Conservation (phyloP, 1,140 invertebrate species). For the Chrysomallon squamiferum region DNA sequence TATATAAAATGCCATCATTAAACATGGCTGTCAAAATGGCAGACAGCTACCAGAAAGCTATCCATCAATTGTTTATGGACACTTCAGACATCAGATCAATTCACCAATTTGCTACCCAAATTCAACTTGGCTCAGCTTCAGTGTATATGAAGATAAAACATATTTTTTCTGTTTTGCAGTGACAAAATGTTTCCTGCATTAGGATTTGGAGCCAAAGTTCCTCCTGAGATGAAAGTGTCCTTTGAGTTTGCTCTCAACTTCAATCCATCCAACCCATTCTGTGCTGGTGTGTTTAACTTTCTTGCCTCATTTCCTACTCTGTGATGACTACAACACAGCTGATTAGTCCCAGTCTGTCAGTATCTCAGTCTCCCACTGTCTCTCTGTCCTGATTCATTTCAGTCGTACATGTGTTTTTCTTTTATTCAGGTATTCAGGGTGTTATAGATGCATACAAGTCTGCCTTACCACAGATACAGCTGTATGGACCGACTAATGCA, state of each 20-base stretch:
- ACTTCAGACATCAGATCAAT: too few relatives aligned
- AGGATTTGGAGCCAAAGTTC: slow-evolving; percentile 62
- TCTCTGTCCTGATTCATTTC: too few relatives aligned
- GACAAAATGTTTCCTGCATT: slow-evolving; percentile 63
- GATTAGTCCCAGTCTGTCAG: not conserved
- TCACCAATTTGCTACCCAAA: too few relatives aligned
- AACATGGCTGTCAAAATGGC: too few relatives aligned
- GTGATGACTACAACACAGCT: not conserved
- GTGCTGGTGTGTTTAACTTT: slow-evolving; percentile 56
- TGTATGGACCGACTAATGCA: slow-evolving; percentile 75
- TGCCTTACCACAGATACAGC: slow-evolving; percentile 59
- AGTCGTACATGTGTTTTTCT: too few relatives aligned
- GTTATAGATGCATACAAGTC: slow-evolving; percentile 64
- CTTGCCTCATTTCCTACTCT: not conserved
- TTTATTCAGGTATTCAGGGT: slow-evolving; percentile 60
- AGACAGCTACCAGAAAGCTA: too few relatives aligned
- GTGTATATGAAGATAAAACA: too few relatives aligned
- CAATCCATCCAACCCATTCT: slow-evolving; percentile 68
- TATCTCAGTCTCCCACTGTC: not conserved
- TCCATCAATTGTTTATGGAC: too few relatives aligned
- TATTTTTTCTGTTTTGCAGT: slow-evolving; percentile 46
- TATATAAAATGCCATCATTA: too few relatives aligned
- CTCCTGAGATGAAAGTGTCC: slow-evolving; percentile 47
- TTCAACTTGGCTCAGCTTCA: too few relatives aligned
- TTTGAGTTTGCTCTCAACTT: slow-evolving; percentile 66